phyloP scores from a whole-genome alignment of 2,797 vertebrate genomes.

The Oophaga sylvatica region DNA sequence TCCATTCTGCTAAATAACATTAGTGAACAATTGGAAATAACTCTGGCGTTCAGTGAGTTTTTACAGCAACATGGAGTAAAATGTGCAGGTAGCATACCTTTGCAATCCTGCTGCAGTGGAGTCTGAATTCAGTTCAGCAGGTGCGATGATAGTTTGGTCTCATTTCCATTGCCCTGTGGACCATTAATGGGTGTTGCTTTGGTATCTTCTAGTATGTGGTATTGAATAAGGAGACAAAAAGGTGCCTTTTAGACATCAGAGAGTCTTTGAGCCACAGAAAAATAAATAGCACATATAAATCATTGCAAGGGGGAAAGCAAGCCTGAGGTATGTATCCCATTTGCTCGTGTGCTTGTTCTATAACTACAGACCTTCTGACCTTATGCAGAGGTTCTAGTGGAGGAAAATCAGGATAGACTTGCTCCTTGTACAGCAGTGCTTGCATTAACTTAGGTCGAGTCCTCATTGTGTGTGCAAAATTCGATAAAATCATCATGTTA shows the following conservation, averaged over 20 bases:
- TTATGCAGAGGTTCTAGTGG: conserved; percentile 37
- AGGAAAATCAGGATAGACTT: conserved; percentile 18
- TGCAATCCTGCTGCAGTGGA: conserved; percentile 67
- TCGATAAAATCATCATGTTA: conserved; percentile 67
- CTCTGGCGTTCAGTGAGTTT: conserved; percentile 38
- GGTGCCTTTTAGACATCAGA: conserved; percentile 74
- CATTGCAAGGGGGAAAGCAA: conserved; percentile 63
- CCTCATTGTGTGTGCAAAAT: conserved; percentile 68
- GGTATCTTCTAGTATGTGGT: conserved; percentile 78
- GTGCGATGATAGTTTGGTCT: conserved; percentile 64
- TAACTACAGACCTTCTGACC: conserved; percentile 32
- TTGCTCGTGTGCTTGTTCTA: conserved; percentile 41
- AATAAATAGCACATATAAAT: conserved; percentile 66
- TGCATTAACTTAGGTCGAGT: conserved; percentile 51
- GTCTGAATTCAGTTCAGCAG: conserved; percentile 69
- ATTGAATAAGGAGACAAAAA: conserved; percentile 76
- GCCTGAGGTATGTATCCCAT: conserved; percentile 68
- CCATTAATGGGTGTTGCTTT: conserved; percentile 78
- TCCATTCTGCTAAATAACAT: not conserved
- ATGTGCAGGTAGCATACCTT: conserved; percentile 74
- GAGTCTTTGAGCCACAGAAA: conserved; percentile 69
- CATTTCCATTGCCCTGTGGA: conserved; percentile 75
- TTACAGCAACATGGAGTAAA: conserved; percentile 32
- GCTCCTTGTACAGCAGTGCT: conserved; percentile 44
- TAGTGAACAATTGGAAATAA: not conserved